Evolutionary conservation across 2,113 vertebrate genomes (phyloP).

Genomic region (Thermophis baileyi): DNA sequence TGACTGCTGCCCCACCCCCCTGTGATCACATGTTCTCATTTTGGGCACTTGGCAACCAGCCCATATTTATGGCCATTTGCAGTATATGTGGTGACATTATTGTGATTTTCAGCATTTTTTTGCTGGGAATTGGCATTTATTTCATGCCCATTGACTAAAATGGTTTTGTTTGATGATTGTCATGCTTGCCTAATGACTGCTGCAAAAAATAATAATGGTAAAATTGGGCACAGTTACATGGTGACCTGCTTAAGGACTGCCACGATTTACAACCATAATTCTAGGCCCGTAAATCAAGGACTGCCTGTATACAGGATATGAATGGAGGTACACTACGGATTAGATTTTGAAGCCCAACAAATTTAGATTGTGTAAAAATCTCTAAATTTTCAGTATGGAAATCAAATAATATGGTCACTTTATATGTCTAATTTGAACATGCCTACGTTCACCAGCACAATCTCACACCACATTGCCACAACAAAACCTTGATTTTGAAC

Average conservation of each 20-base stretch:
- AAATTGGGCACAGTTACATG: too few relatives aligned
- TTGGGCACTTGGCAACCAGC: too few relatives aligned
- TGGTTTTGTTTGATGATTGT: too few relatives aligned
- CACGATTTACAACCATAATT: too few relatives aligned
- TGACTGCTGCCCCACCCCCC: too few relatives aligned
- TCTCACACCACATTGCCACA: background rate
- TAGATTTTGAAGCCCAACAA: background rate
- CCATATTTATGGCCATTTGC: background rate
- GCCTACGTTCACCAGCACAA: background rate
- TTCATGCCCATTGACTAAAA: background rate
- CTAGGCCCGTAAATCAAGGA: too few relatives aligned
- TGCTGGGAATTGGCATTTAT: background rate
- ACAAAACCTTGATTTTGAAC: background rate
- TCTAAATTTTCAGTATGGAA: background rate
- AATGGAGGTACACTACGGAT: too few relatives aligned
- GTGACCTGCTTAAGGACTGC: too few relatives aligned
- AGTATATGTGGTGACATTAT: background rate
- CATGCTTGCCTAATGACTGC: too few relatives aligned
- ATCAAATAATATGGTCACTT: background rate
- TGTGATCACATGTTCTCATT: too few relatives aligned
- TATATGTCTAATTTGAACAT: background rate
- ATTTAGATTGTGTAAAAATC: background rate
- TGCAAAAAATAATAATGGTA: too few relatives aligned
- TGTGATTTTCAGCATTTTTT: background rate
- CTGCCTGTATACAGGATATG: too few relatives aligned